Evolutionary conservation across 2,797 vertebrate genomes (phyloP).

Genomic region (Tauraco hartlaubi): DNA sequence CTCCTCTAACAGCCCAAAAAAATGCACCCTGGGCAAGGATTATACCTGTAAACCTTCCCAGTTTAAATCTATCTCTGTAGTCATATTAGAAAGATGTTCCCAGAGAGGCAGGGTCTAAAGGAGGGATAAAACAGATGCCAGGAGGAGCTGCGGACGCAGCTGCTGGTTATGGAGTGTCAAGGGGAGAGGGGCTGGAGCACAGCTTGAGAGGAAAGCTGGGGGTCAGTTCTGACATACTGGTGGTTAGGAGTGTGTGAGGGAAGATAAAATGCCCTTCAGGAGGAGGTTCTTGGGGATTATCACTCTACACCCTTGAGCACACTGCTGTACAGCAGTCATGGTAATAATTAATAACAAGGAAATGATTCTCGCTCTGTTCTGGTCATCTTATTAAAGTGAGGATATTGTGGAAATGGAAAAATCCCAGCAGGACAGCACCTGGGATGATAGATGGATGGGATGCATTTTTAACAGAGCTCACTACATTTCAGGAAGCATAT

Average conservation of each 20-base stretch:
- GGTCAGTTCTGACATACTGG: not conserved
- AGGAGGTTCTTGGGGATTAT: constrained; percentile 55
- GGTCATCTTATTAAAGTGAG: constrained; percentile 75
- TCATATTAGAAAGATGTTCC: not conserved
- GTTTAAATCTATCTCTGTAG: not conserved
- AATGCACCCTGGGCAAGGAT: not conserved
- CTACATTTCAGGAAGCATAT: constrained; percentile 66
- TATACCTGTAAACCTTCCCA: not conserved
- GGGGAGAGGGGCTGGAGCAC: not conserved
- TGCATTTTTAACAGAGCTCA: constrained; percentile 75
- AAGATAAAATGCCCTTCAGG: constrained; percentile 68
- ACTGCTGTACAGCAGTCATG: constrained; percentile 58
- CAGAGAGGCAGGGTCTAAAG: not conserved
- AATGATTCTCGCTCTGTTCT: constrained; percentile 75
- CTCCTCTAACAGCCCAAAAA: not conserved
- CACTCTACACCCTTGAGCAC: constrained; percentile 66
- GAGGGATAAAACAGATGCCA: not conserved
- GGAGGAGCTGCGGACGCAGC: not conserved
- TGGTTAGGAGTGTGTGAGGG: not conserved
- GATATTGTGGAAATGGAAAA: constrained; percentile 79
- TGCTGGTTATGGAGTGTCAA: not conserved
- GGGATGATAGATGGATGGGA: constrained; percentile 74
- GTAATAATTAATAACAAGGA: constrained; percentile 80
- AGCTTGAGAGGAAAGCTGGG: not conserved
- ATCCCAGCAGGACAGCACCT: constrained; percentile 73